Evolutionary conservation across 2,113 vertebrate genomes (phyloP), one percentile per base, ranked within the genome.

Genomic region (Cochlearius cochlearius): DNA sequence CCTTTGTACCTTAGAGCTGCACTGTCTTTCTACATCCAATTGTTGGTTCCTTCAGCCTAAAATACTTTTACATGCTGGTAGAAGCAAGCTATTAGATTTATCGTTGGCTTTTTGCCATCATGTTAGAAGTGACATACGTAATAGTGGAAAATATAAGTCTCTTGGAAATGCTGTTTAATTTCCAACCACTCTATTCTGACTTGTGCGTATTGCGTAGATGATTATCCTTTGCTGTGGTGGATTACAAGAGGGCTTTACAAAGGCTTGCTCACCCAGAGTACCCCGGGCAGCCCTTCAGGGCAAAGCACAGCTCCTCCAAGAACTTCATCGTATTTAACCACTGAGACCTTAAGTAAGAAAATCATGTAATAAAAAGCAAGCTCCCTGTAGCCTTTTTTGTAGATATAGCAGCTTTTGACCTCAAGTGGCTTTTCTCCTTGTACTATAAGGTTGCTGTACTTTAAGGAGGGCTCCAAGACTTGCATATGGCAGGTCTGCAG

Each of bases 281-380:
- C 38, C 29, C 19, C 0, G 1, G 30, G 39, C 23, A 27, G 43
- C 62, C 73, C 62, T 30, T 38, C 47, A 19, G 41, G 27, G 69
- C 78, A 39, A 23, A 90, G 62, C 41, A 8, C 88, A 47, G 39
- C 67, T 47, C 32, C 73, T 36, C 21, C 1, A 5, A 52, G 43
- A 73, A 1, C 43, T 53, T 36, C 7, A 6, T 50, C 25, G 0
- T 22, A 2, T 27, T 32, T 8, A 59, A 22, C 8, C 25, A 5
- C n/a, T 1, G 41, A 32, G 53, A 47, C 47, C 72, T 11, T 13
- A 4, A 12, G 25, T 14, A 45, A 22, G 45, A n/a, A 45, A 83
- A 50, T 2, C 14, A 4, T 4, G 25, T 25, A 16, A 45, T 34
- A 7, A 20, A 81, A 60, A 2, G 4, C 0, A 0, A 50, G 18